phyloP scores from a whole-genome alignment of 2,797 vertebrate genomes.

The Eremophila alpestris region DNA sequence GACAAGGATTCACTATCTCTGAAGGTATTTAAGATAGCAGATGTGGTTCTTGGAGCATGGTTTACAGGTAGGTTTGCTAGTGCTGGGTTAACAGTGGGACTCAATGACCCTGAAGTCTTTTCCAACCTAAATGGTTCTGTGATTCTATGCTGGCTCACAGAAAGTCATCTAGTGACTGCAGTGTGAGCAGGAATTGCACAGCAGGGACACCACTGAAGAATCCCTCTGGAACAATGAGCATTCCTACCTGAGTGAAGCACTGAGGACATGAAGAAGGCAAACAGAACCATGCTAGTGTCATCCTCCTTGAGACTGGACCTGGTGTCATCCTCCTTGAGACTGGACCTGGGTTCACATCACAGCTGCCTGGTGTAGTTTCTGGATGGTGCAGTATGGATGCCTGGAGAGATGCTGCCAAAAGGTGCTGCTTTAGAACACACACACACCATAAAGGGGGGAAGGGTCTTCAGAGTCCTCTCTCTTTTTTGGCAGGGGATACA shows the following conservation, averaged over 20 bases:
- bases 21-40: neutral
- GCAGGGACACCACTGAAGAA: neutral
- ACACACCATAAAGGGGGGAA: neutral
- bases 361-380: neutral
- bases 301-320: neutral
- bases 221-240: neutral
- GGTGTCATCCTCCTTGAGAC: neutral
- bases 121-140: fast-evolving
- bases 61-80: neutral
- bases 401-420: neutral
- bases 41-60: neutral
- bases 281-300: neutral
- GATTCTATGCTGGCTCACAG: neutral
- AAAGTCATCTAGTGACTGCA: neutral
- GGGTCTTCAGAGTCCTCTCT: neutral
- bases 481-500: neutral
- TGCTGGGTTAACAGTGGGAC: too few species aligned
- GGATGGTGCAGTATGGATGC: too few species aligned
- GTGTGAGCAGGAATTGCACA: neutral
- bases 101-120: neutral
- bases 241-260: neutral
- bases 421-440: neutral
- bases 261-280: neutral
- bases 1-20: neutral
- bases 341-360: neutral